These are phyloP conservation scores for Prosopocoilus inquinatus DNA, from an alignment of 2,888 invertebrate genomes.

Conservation along the genomic window DNA sequence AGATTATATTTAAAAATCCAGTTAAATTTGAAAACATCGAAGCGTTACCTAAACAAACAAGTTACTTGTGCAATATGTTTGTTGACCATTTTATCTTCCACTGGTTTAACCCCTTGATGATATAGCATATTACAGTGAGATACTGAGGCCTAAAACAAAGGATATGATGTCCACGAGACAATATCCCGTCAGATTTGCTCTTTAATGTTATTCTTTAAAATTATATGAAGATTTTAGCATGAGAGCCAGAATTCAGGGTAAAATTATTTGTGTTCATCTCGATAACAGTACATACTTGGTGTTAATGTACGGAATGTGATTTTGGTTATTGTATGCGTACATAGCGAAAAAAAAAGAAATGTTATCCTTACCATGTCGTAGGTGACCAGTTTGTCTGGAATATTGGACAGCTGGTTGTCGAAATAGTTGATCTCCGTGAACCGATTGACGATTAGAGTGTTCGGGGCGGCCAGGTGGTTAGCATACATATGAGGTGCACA, in stretches of 20 bases:
- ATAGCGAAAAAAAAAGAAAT: not conserved
- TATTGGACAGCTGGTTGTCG: slow-evolving; percentile 39
- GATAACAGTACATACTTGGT: not conserved
- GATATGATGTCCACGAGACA: too few relatives aligned
- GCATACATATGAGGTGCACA: slow-evolving; percentile 55
- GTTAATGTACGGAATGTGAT: not conserved
- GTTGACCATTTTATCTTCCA: too few relatives aligned
- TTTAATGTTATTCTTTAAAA: too few relatives aligned
- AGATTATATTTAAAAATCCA: too few relatives aligned
- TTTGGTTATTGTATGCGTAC: not conserved
- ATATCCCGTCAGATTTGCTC: too few relatives aligned
- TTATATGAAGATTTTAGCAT: not conserved
- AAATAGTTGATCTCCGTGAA: slow-evolving; percentile 53
- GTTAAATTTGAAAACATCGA: too few relatives aligned
- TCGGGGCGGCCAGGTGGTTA: slow-evolving; percentile 41
- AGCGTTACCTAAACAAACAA: too few relatives aligned
- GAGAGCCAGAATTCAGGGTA: not conserved
- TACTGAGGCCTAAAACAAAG: too few relatives aligned
- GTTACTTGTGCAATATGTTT: too few relatives aligned
- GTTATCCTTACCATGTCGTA: slow-evolving; percentile 48
- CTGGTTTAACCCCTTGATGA: too few relatives aligned
- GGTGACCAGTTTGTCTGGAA: slow-evolving; percentile 43
- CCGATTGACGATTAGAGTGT: slow-evolving; percentile 50
- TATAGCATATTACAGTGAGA: too few relatives aligned
- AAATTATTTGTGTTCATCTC: too few relatives aligned